Conservation (phyloP, 2,888 invertebrate genomes). For the Agrochola litura region DNA sequence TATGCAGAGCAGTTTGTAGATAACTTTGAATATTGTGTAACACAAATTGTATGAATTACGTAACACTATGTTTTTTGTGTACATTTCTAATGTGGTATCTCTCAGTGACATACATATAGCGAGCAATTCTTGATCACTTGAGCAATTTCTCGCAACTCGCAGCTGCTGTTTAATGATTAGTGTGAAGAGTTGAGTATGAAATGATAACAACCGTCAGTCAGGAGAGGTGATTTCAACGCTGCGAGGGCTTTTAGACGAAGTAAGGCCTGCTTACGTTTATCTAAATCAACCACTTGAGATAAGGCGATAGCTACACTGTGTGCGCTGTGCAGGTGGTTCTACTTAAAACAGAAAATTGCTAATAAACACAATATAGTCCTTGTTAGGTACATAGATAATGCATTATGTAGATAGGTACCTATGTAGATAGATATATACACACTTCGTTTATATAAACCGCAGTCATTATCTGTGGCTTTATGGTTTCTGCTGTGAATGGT, state of each 20-base stretch:
- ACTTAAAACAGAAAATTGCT: conserved; percentile 50
- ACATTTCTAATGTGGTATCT: conserved; percentile 28
- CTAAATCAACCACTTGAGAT: conserved; percentile 70
- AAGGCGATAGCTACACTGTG: conserved; percentile 53
- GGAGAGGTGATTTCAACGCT: conserved; percentile 64
- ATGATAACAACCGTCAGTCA: conserved; percentile 60
- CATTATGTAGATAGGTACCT: conserved; percentile 6
- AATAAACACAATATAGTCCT: conserved; percentile 45
- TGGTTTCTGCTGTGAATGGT: neutral
- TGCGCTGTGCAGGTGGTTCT: conserved; percentile 50
- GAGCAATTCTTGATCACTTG: conserved; percentile 32
- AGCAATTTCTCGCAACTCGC: conserved; percentile 44
- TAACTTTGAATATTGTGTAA: conserved; percentile 52
- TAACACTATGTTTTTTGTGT: conserved; percentile 45
- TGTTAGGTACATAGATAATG: conserved; percentile 42
- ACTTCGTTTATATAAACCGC: neutral
- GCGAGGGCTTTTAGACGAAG: conserved; percentile 53
- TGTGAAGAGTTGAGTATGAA: conserved; percentile 61
- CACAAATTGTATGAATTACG: conserved; percentile 34
- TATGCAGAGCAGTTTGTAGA: conserved; percentile 36
- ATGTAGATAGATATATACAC: neutral
- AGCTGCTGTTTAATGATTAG: conserved; percentile 47
- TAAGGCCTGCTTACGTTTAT: conserved; percentile 58
- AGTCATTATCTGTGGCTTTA: neutral
- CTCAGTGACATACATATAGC: conserved; percentile 12